phyloP scores from a whole-genome alignment of 64 coral and sea anemone species.

The Cladopsammia gracilis region DNA sequence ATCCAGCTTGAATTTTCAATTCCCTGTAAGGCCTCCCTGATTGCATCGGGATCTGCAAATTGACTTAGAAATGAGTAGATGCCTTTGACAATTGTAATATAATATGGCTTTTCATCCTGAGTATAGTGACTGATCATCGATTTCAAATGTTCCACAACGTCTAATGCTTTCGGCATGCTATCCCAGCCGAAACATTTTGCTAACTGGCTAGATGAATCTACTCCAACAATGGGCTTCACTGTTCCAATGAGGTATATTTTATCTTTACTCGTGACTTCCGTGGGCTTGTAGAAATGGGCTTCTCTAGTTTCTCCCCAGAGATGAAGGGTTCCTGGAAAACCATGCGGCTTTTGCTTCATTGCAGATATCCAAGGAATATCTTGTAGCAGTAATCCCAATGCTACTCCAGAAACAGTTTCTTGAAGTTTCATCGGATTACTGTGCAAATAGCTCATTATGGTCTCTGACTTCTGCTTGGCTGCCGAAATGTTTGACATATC shows the following conservation, averaged over 20 bases:
- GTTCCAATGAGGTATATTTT: constrained; percentile 68
- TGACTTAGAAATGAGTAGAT: constrained; percentile 18
- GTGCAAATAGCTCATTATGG: constrained; percentile 55
- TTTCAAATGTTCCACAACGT: constrained; percentile 65
- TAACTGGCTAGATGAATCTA: not conserved
- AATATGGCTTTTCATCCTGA: constrained; percentile 55
- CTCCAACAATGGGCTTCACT: constrained; percentile 42
- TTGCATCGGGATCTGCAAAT: not conserved
- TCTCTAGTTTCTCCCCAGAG: not conserved
- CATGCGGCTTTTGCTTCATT: constrained; percentile 32
- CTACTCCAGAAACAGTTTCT: not conserved
- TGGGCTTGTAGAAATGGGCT: not conserved
- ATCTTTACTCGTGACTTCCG: constrained; percentile 39
- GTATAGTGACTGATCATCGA: constrained; percentile 56
- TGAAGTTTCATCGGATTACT: constrained; percentile 29
- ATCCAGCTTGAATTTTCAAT: constrained; percentile 59
- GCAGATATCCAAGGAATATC: constrained; percentile 61
- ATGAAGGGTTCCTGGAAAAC: constrained; percentile 61
- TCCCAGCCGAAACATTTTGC: constrained; percentile 74
- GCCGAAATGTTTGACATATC: not conserved
- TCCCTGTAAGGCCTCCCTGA: not conserved
- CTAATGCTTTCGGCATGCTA: constrained; percentile 10
- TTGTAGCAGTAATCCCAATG: constrained; percentile 11
- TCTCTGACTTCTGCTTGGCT: constrained; percentile 59
- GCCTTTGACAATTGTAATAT: constrained; percentile 36